A percentile compares a stretch with the other conserved stretches of the same genome.
Evolutionary conservation across 1,140 invertebrate species (phyloP).

Genomic region (Helicorthomorpha holstii): DNA sequence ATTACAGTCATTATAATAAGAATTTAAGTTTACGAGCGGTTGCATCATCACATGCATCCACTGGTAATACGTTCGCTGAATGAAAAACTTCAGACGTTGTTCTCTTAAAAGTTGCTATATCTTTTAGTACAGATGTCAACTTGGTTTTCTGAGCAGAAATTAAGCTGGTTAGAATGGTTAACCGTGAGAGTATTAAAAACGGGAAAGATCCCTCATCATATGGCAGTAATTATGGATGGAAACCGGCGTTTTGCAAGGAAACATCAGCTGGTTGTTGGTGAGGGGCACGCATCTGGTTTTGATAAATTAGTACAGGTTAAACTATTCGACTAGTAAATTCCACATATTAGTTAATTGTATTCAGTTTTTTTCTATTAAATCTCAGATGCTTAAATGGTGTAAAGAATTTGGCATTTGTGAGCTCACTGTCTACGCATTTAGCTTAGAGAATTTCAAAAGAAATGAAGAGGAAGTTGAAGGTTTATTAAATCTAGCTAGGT

Average conservation of each 20-base stretch:
- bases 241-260: constrained; percentile 87
- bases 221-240: constrained; percentile 98
- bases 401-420: constrained; percentile 50
- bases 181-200: constrained; percentile 59
- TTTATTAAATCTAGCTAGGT: constrained; percentile 67
- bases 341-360: too few relatives aligned
- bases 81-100: too few relatives aligned
- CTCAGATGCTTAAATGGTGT: constrained; percentile 80
- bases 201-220: constrained; percentile 70
- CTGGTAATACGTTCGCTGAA: too few relatives aligned
- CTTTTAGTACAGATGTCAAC: too few relatives aligned
- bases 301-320: constrained; percentile 81
- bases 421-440: constrained; percentile 97
- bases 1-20: too few relatives aligned
- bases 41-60: too few relatives aligned
- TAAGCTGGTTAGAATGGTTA: constrained; percentile 58
- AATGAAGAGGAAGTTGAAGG: constrained; percentile 76
- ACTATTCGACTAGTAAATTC: too few relatives aligned
- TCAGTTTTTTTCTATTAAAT: too few relatives aligned
- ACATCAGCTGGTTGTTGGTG: constrained; percentile 48
- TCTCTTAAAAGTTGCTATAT: too few relatives aligned
- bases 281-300: constrained; percentile 87
- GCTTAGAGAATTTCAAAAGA: constrained; percentile 98
- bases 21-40: too few relatives aligned
- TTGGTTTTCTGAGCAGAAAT: too few relatives aligned